phyloP scores from a whole-genome alignment of 2,113 vertebrate genomes.

The Picathartes gymnocephalus region DNA sequence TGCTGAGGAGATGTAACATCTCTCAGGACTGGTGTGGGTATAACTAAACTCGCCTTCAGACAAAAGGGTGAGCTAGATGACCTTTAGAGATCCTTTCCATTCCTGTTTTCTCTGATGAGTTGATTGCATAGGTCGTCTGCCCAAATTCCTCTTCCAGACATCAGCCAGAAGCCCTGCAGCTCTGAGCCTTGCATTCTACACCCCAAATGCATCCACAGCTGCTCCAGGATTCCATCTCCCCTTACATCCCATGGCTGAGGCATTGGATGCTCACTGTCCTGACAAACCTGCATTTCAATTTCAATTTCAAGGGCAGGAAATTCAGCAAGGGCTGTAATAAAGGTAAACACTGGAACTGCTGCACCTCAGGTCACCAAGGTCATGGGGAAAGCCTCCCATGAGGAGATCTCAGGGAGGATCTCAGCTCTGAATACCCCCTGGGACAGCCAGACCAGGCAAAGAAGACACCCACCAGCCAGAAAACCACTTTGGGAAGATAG shows the following conservation, averaged over 20 bases:
- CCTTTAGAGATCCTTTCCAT: neutral
- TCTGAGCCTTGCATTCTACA: neutral
- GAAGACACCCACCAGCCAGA: neutral
- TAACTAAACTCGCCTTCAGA: slow-evolving; percentile 28
- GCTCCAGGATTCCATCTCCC: neutral
- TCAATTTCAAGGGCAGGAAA: neutral
- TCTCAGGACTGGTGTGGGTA: neutral
- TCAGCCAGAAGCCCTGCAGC: neutral
- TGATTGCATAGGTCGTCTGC: neutral
- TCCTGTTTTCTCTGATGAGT: neutral
- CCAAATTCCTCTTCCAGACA: neutral
- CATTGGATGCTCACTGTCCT: neutral
- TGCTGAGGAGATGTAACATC: neutral
- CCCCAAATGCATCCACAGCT: neutral
- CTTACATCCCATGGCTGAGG: neutral
- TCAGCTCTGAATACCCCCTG: neutral
- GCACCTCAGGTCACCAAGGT: rapidly evolving
- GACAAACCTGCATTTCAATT: neutral
- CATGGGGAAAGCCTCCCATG: neutral
- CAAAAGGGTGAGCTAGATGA: neutral
- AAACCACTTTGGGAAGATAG: neutral
- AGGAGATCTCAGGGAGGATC: neutral
- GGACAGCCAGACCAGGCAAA: neutral
- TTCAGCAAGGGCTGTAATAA: neutral
- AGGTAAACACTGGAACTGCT: rapidly evolving